A percentile compares a stretch with the other conserved stretches of the same genome.
These are phyloP conservation scores for Balearica regulorum DNA, from an alignment of 2,797 vertebrate species.

Conservation along the genomic window DNA sequence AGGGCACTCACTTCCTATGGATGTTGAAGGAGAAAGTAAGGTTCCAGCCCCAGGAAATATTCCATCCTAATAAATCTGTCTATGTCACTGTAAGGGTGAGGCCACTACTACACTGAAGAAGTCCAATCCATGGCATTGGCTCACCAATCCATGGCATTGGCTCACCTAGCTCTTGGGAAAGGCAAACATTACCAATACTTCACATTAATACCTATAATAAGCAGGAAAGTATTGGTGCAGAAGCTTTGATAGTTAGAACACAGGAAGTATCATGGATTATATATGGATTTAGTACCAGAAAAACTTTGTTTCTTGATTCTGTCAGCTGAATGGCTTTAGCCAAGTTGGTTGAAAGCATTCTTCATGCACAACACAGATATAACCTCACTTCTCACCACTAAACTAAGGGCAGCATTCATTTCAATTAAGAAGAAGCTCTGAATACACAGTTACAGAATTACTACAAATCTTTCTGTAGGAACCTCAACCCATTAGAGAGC, in stretches of 20 bases:
- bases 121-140: background rate
- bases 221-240: background rate
- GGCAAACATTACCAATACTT: background rate
- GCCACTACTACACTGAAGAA: background rate
- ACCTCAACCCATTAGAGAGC: background rate
- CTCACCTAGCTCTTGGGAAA: background rate
- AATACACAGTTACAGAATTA: background rate
- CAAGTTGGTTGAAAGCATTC: background rate
- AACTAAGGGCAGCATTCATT: background rate
- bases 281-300: background rate
- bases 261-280: background rate
- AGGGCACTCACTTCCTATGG: constrained; percentile 92
- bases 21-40: background rate
- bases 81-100: background rate
- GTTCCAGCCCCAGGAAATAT: background rate
- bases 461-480: background rate
- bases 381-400: background rate
- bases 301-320: background rate
- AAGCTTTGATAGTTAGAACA: background rate
- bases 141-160: background rate
- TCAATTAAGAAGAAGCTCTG: background rate
- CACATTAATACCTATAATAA: background rate
- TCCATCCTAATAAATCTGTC: background rate
- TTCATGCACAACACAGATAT: background rate
- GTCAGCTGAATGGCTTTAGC: background rate